Conservation (phyloP, 2,888 invertebrate species). For the Anthrax anthrax region DNA sequence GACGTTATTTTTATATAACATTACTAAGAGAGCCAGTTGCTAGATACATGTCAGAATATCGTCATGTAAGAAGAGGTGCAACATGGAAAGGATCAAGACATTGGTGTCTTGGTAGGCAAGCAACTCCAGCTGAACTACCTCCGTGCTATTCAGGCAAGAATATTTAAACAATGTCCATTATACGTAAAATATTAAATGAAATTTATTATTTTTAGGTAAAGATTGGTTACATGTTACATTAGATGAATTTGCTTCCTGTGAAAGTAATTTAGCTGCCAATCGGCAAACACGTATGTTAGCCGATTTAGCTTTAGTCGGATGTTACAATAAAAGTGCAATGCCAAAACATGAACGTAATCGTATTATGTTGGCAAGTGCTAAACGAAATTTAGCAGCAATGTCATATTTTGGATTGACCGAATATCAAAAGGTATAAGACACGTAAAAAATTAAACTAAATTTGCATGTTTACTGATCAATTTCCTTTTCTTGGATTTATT, state of each 20-base stretch:
- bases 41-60: constrained; percentile 88
- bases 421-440: constrained; percentile 59
- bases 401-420: constrained; percentile 96
- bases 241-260: constrained; percentile 81
- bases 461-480: too few species aligned
- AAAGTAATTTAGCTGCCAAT: constrained; percentile 88
- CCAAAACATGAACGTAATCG: constrained; percentile 59
- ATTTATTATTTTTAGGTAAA: constrained; percentile 37
- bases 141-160: constrained; percentile 47
- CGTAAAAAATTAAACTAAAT: too few species aligned
- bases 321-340: constrained; percentile 78
- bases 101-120: constrained; percentile 59
- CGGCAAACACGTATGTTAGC: constrained; percentile 97
- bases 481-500: constrained; percentile 5
- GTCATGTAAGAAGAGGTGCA: constrained; percentile 91
- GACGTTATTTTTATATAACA: constrained; percentile 93
- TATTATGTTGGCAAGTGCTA: constrained; percentile 87
- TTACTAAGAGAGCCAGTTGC: constrained; percentile 86
- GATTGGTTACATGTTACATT: constrained; percentile 83
- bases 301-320: constrained; percentile 85
- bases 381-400: constrained; percentile 86
- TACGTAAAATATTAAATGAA: background rate
- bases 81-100: constrained; percentile 82
- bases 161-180: too few species aligned
- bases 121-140: constrained; percentile 70